Evolutionary conservation across 2,888 invertebrate species (phyloP).

Genomic region (Caenorhabditis angaria): DNA sequence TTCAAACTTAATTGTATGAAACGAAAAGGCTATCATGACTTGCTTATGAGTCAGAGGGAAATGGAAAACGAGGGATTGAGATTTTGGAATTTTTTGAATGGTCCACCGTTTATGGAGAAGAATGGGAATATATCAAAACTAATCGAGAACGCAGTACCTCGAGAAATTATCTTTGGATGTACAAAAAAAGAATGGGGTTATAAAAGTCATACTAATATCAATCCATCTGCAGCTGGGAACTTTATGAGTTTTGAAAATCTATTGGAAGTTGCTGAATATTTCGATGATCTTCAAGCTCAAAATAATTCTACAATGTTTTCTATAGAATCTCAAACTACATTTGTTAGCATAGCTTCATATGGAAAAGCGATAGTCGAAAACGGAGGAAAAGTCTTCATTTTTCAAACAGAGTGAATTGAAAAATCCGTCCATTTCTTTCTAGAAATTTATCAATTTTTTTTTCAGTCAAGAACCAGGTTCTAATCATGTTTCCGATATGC

Average conservation of each 20-base stretch:
- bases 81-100: slow-evolving; percentile 25
- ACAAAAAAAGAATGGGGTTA: slow-evolving; percentile 15
- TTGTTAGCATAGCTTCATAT: slow-evolving; percentile 15
- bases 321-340: slow-evolving; percentile 15
- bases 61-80: slow-evolving; percentile 28
- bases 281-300: slow-evolving; percentile 11
- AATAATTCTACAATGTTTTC: background rate
- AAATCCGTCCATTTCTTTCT: background rate
- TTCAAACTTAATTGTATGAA: background rate
- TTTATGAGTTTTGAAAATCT: slow-evolving; percentile 36
- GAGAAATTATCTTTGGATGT: slow-evolving; percentile 24
- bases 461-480: slow-evolving; percentile 22
- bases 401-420: slow-evolving; percentile 19
- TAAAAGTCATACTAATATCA: slow-evolving; percentile 13
- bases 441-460: background rate
- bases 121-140: slow-evolving; percentile 24
- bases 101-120: slow-evolving; percentile 24
- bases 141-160: slow-evolving; percentile 13
- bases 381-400: slow-evolving; percentile 28
- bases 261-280: slow-evolving; percentile 23
- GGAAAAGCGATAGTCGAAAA: slow-evolving; percentile 5
- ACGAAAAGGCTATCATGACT: slow-evolving; percentile 5
- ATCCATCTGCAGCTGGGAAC: slow-evolving; percentile 21
- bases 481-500: slow-evolving; percentile 29
- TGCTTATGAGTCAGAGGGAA: slow-evolving; percentile 26